Percentiles rank a stretch among this genome's conserved stretches.
These are phyloP conservation scores for Eriosoma lanigerum DNA, from an alignment of 1,140 invertebrate genomes.

Conservation along the genomic window DNA sequence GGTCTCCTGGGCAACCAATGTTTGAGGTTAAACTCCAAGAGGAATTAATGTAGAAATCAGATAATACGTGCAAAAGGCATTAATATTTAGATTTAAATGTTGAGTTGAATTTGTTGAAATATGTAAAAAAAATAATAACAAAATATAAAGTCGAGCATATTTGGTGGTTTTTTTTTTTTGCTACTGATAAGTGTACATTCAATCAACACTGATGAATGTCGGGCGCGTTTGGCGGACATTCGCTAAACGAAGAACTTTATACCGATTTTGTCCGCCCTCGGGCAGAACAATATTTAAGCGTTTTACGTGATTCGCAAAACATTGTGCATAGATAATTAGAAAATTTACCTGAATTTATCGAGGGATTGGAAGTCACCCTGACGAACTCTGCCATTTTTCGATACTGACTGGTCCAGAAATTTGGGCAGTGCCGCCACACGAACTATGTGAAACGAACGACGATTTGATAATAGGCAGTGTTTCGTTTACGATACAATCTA, in stretches of 20 bases:
- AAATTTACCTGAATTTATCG: constrained; percentile 44
- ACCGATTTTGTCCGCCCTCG: not conserved
- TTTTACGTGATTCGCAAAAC: not conserved
- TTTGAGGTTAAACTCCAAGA: not conserved
- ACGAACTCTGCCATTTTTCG: constrained; percentile 51
- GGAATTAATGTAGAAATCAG: not conserved
- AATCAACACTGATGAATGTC: not conserved
- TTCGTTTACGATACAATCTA: not conserved
- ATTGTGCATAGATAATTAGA: not conserved
- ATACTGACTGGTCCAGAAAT: constrained; percentile 40
- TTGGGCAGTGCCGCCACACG: constrained; percentile 33
- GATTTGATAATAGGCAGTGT: constrained; percentile 28
- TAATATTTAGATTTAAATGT: no score
- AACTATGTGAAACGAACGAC: not conserved
- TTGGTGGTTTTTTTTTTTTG: no score
- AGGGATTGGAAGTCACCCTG: constrained; percentile 48
- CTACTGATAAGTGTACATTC: constrained; percentile 19
- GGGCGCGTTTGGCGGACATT: not conserved
- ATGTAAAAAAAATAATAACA: no score
- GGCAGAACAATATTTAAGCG: no score
- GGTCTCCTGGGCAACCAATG: not conserved
- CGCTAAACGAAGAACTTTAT: not conserved
- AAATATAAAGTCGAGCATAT: no score
- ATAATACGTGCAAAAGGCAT: no score
- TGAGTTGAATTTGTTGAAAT: no score